Base-by-base conservation (phyloP, 2,888 invertebrate species). In the Steinernema hermaphroditum region DNA sequence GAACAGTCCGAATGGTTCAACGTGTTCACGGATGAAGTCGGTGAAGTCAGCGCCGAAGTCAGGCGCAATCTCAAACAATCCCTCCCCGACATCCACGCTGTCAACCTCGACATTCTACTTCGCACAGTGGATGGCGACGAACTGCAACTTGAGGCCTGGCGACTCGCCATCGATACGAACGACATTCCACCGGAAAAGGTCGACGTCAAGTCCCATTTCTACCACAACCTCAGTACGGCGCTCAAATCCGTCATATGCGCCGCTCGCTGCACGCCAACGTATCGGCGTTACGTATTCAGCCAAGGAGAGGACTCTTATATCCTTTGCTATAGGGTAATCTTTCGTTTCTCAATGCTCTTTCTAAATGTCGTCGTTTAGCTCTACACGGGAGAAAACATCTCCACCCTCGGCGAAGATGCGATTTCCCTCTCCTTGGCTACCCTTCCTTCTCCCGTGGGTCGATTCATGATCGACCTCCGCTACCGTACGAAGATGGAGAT, bases 401-500 rank as follows among this genome's bases (percentile, higher is more conserved):
- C 72, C 69, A 70, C 69, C 2, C 75, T 62, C 8, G 62, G 62
- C 27, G 62, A 62, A 14, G 62, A 62, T 19, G 62, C 62, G 12
- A 32, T 62, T 29, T 62, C 62, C 62, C 14, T 62, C 6, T 32
- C 62, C 2, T 32, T 62, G 62, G 62, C 29, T 9, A 27, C 62
- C 8, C 62, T 62, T 32, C 32, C 62, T 2, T 62, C 62, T 8
- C 62, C 62, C 29, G 6, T 62, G 16, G 62, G 62, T 14, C 62
- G 62, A 4, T 62, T 62, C 62, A 32, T 32, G 16, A 14, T 62
- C 2, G 62, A 62, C 32, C 92, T 95, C 12, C 91, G 92, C 8
- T 95, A 94, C 87, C 91, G 95, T 79, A 94, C 94, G 0, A 93
- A 94, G 88, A 92, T 96, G 91, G 92, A 94, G 1, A 92, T 62